phyloP scores from a whole-genome alignment of 2,888 invertebrate genomes.

The Dynastes maya region DNA sequence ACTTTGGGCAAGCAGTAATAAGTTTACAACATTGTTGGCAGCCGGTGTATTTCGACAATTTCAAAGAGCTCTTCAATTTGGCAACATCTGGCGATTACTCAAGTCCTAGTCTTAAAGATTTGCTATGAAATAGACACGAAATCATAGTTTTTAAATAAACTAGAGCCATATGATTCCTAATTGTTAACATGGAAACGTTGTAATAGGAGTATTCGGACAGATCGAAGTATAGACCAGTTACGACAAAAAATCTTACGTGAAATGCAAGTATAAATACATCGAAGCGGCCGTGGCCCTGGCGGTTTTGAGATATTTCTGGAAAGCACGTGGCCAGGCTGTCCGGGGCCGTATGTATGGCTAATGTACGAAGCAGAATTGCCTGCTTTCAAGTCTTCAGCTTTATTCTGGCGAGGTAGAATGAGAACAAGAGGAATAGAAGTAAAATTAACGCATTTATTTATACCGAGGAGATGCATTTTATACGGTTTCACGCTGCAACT shows the following conservation, averaged over 20 bases:
- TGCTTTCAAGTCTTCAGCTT: slow-evolving; percentile 24
- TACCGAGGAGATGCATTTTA: slow-evolving; percentile 28
- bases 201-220: no score
- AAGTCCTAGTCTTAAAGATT: no score
- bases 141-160: no score
- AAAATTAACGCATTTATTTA: slow-evolving; percentile 40
- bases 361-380: background rate
- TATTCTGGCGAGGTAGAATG: slow-evolving; percentile 28
- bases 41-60: background rate
- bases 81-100: background rate
- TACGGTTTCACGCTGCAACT: slow-evolving; percentile 12
- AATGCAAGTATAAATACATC: slow-evolving; percentile 46
- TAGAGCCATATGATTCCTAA: background rate
- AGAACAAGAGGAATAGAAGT: slow-evolving; percentile 37
- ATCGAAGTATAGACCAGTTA: background rate
- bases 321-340: slow-evolving; percentile 58
- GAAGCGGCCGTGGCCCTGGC: slow-evolving; percentile 64
- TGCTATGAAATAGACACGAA: no score
- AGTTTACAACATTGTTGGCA: background rate
- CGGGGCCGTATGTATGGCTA: slow-evolving; percentile 46
- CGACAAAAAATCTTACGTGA: slow-evolving; percentile 31
- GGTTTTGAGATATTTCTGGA: slow-evolving; percentile 62
- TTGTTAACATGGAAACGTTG: background rate
- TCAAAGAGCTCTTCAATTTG: background rate
- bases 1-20: background rate